Evolutionary conservation across 2,113 vertebrate genomes (phyloP).

Genomic region (Garra rufa): DNA sequence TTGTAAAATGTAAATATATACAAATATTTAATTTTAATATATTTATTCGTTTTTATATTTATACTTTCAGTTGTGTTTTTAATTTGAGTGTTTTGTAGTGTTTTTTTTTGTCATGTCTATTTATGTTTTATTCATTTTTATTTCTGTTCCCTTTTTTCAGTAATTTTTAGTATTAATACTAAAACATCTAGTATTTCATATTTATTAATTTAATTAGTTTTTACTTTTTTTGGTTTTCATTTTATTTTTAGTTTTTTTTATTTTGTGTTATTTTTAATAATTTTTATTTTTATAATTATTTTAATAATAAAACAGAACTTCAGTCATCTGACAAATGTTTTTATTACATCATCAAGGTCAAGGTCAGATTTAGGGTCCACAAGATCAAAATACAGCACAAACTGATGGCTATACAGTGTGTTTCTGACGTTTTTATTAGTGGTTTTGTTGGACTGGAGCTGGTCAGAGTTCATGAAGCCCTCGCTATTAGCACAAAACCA

Average conservation of each 20-base stretch:
- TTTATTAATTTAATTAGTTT: too few species aligned
- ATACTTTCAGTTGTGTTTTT: too few species aligned
- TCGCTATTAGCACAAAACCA: constrained; percentile 42
- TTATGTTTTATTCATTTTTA: too few species aligned
- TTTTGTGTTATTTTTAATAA: too few species aligned
- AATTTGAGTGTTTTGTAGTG: too few species aligned
- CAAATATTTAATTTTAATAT: too few species aligned
- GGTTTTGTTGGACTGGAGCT: neutral
- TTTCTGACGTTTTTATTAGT: neutral
- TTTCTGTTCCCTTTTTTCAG: neutral
- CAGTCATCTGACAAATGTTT: neutral
- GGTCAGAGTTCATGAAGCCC: constrained; percentile 11
- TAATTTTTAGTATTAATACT: neutral
- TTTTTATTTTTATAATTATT: neutral
- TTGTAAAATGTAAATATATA: too few species aligned
- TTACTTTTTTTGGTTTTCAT: too few species aligned
- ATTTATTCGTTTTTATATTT: too few species aligned
- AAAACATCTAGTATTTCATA: too few species aligned
- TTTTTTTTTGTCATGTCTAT: too few species aligned
- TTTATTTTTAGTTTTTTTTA: too few species aligned
- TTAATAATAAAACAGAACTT: neutral
- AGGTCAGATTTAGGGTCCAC: neutral
- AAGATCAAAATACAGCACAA: neutral
- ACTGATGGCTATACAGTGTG: neutral
- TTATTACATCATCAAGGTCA: constrained; percentile 7